A percentile compares a stretch with the other conserved stretches of the same genome.
These are phyloP conservation scores for Trialeurodes vaporariorum DNA, from an alignment of 1,140 invertebrate species.

Conservation along the genomic window DNA sequence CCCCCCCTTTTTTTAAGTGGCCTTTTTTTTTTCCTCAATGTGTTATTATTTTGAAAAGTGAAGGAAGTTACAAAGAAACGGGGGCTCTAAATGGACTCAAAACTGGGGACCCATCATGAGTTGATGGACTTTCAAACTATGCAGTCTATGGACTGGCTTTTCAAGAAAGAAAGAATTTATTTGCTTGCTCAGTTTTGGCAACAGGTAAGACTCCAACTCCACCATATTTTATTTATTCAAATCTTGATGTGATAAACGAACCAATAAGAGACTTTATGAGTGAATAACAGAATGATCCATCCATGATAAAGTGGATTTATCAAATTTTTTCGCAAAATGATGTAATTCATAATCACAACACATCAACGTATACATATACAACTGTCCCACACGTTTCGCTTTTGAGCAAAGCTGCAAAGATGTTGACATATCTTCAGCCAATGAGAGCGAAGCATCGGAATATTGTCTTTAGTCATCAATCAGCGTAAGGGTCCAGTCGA, in stretches of 20 bases:
- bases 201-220: slow-evolving; percentile 55
- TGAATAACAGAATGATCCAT: slow-evolving; percentile 2
- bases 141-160: slow-evolving; percentile 88
- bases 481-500: too few species aligned
- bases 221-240: too few species aligned
- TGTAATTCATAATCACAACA: too few species aligned
- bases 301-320: too few species aligned
- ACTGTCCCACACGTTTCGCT: too few species aligned
- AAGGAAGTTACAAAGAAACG: background rate
- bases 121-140: slow-evolving; percentile 59
- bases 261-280: background rate
- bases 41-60: background rate
- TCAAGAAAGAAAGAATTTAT: slow-evolving; percentile 87
- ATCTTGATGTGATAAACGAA: too few species aligned
- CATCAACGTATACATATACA: too few species aligned
- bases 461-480: too few species aligned
- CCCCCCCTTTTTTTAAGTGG: background rate
- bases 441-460: too few species aligned
- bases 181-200: slow-evolving; percentile 86
- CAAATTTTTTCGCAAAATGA: too few species aligned
- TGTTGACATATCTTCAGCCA: too few species aligned
- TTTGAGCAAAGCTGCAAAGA: too few species aligned
- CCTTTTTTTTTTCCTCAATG: background rate
- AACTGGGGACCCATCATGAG: background rate
- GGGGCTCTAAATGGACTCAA: background rate